These are phyloP conservation scores for Onthophagus taurus DNA, from an alignment of 1,140 invertebrate species.

Conservation along the genomic window DNA sequence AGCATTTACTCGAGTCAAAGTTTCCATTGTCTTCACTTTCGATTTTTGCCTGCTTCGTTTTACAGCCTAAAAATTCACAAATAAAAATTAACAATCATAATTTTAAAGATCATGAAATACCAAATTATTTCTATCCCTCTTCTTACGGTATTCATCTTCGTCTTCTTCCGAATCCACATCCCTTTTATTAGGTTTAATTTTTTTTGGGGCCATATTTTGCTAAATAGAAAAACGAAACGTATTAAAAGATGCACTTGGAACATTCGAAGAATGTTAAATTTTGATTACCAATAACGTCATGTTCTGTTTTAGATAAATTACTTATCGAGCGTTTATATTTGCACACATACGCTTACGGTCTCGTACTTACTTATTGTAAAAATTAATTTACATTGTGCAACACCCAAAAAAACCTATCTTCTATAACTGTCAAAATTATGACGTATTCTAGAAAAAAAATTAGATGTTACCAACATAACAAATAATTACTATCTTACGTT, in stretches of 20 bases:
- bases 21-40: conserved; percentile 72
- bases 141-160: conserved; percentile 67
- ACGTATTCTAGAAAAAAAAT: neutral
- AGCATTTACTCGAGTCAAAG: conserved; percentile 64
- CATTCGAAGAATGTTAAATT: neutral
- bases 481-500: too few species aligned
- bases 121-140: conserved; percentile 76
- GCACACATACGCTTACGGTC: conserved; percentile 2
- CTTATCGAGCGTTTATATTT: neutral
- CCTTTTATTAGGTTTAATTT: conserved; percentile 28
- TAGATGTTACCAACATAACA: neutral
- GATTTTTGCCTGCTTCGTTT: conserved; percentile 82
- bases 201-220: conserved; percentile 31
- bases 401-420: conserved; percentile 1
- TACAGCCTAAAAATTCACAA: conserved; percentile 56
- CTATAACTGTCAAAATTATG: neutral
- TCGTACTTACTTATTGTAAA: conserved; percentile 9
- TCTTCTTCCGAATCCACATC: conserved; percentile 49
- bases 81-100: conserved; percentile 8
- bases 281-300: conserved; percentile 5
- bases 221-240: neutral
- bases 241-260: neutral
- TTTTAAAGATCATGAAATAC: conserved; percentile 36
- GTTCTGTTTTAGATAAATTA: neutral
- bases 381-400: conserved; percentile 11